Evolutionary conservation across 2,797 vertebrate genomes (phyloP).

Genomic region (Martes flavigula): DNA sequence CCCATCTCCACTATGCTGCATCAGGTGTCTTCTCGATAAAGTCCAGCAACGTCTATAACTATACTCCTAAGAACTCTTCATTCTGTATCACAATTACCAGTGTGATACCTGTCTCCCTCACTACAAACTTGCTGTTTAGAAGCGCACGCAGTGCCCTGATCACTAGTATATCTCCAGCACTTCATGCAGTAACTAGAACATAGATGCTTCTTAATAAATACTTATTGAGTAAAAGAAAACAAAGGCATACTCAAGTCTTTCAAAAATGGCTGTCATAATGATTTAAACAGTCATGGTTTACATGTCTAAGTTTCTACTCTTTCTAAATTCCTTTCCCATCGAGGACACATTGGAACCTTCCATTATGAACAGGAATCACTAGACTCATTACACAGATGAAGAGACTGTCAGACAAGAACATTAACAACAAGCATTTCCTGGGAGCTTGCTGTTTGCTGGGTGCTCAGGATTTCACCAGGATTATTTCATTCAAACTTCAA

Average conservation of each 20-base stretch:
- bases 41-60: not conserved
- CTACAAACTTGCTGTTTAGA: not conserved
- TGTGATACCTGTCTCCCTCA: too few relatives aligned
- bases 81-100: not conserved
- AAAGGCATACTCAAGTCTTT: not conserved
- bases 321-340: not conserved
- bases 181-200: too few relatives aligned
- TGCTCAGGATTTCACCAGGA: not conserved
- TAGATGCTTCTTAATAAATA: not conserved
- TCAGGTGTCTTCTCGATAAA: not conserved
- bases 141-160: not conserved
- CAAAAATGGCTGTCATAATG: not conserved
- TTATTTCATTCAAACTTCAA: not conserved
- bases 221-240: not conserved
- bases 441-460: not conserved
- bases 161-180: too few relatives aligned
- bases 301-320: not conserved
- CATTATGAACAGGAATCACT: not conserved
- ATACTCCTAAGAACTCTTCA: not conserved
- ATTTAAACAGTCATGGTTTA: not conserved
- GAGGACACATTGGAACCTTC: not conserved
- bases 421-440: not conserved
- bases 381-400: not conserved
- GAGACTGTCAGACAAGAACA: not conserved
- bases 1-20: rapidly evolving